Evolutionary conservation across 1,140 invertebrate genomes (phyloP).

Genomic region (Saccostrea cuccullata): DNA sequence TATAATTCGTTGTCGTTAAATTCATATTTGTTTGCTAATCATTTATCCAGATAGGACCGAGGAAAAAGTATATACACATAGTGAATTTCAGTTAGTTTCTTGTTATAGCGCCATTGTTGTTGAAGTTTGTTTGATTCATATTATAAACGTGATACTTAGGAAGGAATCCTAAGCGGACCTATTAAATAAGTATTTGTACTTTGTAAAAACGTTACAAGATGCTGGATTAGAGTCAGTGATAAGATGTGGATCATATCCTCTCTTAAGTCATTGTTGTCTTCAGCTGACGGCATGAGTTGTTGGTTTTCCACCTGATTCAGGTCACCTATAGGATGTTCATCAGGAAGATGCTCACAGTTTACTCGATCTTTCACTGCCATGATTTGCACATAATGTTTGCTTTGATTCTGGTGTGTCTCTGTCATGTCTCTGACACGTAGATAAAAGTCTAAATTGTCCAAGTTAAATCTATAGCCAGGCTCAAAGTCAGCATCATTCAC

Average conservation of each 20-base stretch:
- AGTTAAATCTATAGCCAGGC: conserved; percentile 2
- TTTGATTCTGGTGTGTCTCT: not conserved
- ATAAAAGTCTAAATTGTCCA: conserved; percentile 24
- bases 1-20: too few relatives aligned
- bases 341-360: conserved; percentile 17
- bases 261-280: not conserved
- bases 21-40: too few relatives aligned
- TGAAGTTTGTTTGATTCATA: too few relatives aligned
- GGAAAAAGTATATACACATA: too few relatives aligned
- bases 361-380: conserved; percentile 29
- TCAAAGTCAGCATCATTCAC: not conserved
- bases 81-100: too few relatives aligned
- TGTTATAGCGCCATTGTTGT: too few relatives aligned
- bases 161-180: too few relatives aligned
- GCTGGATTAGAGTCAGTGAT: not conserved
- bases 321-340: not conserved
- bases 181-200: too few relatives aligned
- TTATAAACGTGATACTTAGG: too few relatives aligned
- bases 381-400: conserved; percentile 1
- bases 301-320: not conserved
- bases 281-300: not conserved
- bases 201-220: too few relatives aligned
- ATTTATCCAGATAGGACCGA: too few relatives aligned
- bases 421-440: not conserved
- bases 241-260: conserved; percentile 13